These are phyloP conservation scores for Mugil cephalus DNA, from an alignment of 2,113 vertebrate species.

Conservation along the genomic window DNA sequence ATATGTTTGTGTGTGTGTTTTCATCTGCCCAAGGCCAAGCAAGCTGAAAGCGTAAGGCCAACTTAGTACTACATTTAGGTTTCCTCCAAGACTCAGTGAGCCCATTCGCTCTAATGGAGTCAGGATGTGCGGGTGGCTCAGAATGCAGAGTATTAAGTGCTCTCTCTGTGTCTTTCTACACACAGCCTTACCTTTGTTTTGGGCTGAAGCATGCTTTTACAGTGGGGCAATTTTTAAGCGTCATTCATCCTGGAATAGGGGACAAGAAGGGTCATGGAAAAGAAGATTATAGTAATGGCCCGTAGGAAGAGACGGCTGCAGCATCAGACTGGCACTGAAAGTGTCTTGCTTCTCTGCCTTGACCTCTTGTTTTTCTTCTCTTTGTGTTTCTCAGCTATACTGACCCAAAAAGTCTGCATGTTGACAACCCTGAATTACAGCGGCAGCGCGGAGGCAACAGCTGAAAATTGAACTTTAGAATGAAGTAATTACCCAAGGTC, in stretches of 20 bases:
- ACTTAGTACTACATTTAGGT: slow-evolving; percentile 57
- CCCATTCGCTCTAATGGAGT: slow-evolving; percentile 72
- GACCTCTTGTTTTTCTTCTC: slow-evolving; percentile 16
- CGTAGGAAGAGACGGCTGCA: slow-evolving; percentile 13
- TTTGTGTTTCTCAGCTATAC: neutral
- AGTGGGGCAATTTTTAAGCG: slow-evolving; percentile 54
- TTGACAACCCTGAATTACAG: neutral
- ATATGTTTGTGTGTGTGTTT: slow-evolving; percentile 58
- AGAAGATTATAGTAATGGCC: slow-evolving; percentile 61
- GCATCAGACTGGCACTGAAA: neutral
- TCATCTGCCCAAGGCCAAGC: slow-evolving; percentile 64
- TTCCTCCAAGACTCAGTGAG: slow-evolving; percentile 59
- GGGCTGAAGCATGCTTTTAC: slow-evolving; percentile 65
- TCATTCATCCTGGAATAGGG: slow-evolving; percentile 51
- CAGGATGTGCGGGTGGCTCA: slow-evolving; percentile 51
- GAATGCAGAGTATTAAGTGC: slow-evolving; percentile 69
- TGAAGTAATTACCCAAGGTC: slow-evolving; percentile 6
- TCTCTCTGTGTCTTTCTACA: slow-evolving; percentile 57
- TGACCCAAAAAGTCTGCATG: neutral
- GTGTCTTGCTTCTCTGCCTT: slow-evolving; percentile 11
- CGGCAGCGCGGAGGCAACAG: slow-evolving; percentile 16
- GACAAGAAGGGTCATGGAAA: slow-evolving; percentile 48
- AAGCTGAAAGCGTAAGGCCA: slow-evolving; percentile 59
- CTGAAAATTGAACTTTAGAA: slow-evolving; percentile 4
- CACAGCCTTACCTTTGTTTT: slow-evolving; percentile 63